phyloP scores from a whole-genome alignment of 2,113 vertebrate genomes.

The Sorex fumeus region DNA sequence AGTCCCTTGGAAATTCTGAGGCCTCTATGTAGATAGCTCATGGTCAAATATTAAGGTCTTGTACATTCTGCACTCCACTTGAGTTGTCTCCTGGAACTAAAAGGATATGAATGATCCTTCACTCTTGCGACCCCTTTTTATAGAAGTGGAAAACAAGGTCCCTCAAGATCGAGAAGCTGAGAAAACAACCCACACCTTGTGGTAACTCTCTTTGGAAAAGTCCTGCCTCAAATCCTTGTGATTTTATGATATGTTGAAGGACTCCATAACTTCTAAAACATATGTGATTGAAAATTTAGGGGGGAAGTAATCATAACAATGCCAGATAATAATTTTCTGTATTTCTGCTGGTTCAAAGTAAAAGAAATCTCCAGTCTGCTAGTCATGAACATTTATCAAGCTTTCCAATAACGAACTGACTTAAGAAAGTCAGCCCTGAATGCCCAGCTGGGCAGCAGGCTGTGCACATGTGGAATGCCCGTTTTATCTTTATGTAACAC shows the following conservation, averaged over 20 bases:
- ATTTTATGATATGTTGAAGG: background rate
- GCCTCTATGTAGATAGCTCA: background rate
- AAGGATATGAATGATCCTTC: background rate
- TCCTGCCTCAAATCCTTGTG: background rate
- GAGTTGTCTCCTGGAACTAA: background rate
- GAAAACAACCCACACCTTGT: background rate
- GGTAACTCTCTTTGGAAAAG: background rate
- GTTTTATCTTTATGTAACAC: constrained; percentile 82
- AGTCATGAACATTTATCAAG: constrained; percentile 57
- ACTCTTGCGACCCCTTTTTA: background rate
- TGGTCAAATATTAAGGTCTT: background rate
- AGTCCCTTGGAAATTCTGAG: background rate
- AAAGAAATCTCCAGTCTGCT: background rate
- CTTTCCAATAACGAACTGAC: constrained; percentile 54
- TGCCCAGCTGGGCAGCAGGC: constrained; percentile 67
- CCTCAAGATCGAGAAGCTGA: background rate
- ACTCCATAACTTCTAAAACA: constrained; percentile 41
- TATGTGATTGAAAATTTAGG: constrained; percentile 66
- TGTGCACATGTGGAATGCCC: background rate
- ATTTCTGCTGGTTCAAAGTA: constrained; percentile 41
- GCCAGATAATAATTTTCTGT: constrained; percentile 49
- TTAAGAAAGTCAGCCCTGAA: constrained; percentile 52
- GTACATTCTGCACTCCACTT: background rate
- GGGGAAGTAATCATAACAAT: constrained; percentile 55
- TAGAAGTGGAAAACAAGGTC: background rate